Evolutionary conservation across 2,113 vertebrate species (phyloP), one percentile per base, ranked within the genome.

Genomic region (Alouatta palliata): DNA sequence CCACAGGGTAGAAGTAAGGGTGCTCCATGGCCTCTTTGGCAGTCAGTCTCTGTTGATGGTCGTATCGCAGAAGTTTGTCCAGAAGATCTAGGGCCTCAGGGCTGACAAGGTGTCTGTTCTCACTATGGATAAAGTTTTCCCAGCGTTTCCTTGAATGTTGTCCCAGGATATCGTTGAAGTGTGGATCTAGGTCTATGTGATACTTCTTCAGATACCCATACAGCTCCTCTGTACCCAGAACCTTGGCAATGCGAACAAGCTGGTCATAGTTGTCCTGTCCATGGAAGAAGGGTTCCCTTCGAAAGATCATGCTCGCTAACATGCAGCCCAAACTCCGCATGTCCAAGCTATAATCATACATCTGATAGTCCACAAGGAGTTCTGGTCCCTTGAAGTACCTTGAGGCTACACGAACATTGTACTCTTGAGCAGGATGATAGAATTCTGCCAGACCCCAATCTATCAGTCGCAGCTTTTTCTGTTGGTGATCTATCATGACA

Each of bases 241-340:
- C 99, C 98, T 99, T 99, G 64, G 99, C 99, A 16, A 99, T 99
- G 97, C 99, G 99, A 96, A 99, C 99, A 98, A 99, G 99, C 99
- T 99, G 99, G 97, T 99, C 99, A 40, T 99, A 99, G 98, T 99
- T 99, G 99, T 99, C 99, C 97, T 99, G 99, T 88, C 99, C 99
- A 0, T 99, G 99, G 97, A 99, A 99, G 98, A 99, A 99, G 3
- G 99, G 99, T 90, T 99, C 99, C 98, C 99, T 99, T 97, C 99
- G 99, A 98, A 99, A 99, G 98, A 99, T 99, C 99, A 99, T 99
- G 98, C 99, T 99, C 79, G 99, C 99, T 99, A 99, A 98, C 99
- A 99, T 99, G 97, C 99, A 99, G 98, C 99, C 99, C 94, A 99
- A 98, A 98, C 99, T 99, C 99, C 99, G 99, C 99, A 99, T 99